Conservation (phyloP, 2,888 invertebrate genomes). For the Napeogenes sylphis region DNA sequence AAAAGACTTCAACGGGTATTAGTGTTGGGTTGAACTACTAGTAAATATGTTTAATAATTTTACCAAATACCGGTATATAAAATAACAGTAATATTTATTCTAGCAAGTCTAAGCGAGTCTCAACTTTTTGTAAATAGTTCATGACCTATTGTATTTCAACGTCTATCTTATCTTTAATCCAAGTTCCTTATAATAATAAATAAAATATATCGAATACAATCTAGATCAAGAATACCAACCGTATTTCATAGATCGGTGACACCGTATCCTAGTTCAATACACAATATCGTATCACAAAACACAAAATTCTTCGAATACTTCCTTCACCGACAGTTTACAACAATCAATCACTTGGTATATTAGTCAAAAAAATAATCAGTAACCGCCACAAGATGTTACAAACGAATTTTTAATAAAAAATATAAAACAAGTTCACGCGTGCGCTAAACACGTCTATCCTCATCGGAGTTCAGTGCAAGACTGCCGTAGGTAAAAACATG, state of each 20-base stretch:
- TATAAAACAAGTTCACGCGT: conserved; percentile 17
- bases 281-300: conserved; percentile 38
- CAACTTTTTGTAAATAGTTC: no score
- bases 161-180: no score
- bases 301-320: conserved; percentile 32
- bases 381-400: no score
- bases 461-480: conserved; percentile 36
- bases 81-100: no score
- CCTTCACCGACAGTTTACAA: conserved; percentile 13
- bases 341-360: conserved; percentile 7
- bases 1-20: not conserved
- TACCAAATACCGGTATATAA: no score
- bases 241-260: conserved; percentile 35
- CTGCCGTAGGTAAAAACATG: conserved; percentile 44
- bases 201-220: conserved; percentile 3
- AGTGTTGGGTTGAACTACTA: not conserved
- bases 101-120: no score
- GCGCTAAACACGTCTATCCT: conserved; percentile 33
- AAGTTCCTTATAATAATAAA: no score
- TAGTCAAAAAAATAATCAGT: no score
- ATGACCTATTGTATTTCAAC: no score
- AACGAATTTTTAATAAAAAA: conserved; percentile 11
- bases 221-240: conserved; percentile 34
- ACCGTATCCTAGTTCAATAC: conserved; percentile 40
- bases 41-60: not conserved